Evolutionary conservation across 2,888 invertebrate species (phyloP), one percentile per base, ranked within the genome.

Genomic region (Argyresthia albistria): DNA sequence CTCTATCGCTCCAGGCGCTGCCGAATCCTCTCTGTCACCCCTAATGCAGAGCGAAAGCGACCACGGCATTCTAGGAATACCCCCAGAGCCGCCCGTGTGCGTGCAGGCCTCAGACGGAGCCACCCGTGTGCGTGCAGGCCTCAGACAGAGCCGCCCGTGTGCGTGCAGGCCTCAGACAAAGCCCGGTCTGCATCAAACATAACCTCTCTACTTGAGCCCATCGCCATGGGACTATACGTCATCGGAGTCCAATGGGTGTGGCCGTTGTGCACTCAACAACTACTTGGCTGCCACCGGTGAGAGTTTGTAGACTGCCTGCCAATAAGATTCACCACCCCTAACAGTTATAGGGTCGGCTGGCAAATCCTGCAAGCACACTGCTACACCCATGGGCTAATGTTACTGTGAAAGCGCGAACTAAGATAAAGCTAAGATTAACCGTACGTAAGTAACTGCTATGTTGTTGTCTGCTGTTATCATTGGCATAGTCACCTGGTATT

Each of bases 151-250:
- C n/a, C n/a, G n/a, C n/a, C n/a, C n/a, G n/a, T n/a, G n/a, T n/a
- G n/a, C n/a, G 57, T 59, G 59, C 56, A 56, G 56, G 50, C 8
- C 43, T 52, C 47, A 43, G 50, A 51, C 50, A 54, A 54, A 55
- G 52, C 52, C 53, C 9, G 37, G 51, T 8, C 1, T 36, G 37
- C 53, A 55, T 39, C 12, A 12, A 4, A 45, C 12, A 3, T 3
- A 39, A 12, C 45, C 45, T 15, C 9, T 15, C 45, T 15, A 15
- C 45, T 9, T 45, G 7, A 45, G 14, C 45, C 15, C 14, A 14
- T 45, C 45, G 45, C 45, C 45, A 15, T 4, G 14, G 45, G 45
- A 45, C 45, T 45, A 8, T 45, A 45, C 39, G 39, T 39, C 39
- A 12, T 45, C 45, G 45, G 45, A 15, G 45, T 45, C 45, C 45